A percentile compares a stretch with the other conserved stretches of the same genome.
Evolutionary conservation across 2,888 invertebrate genomes (phyloP).

Genomic region (Meganola albula): DNA sequence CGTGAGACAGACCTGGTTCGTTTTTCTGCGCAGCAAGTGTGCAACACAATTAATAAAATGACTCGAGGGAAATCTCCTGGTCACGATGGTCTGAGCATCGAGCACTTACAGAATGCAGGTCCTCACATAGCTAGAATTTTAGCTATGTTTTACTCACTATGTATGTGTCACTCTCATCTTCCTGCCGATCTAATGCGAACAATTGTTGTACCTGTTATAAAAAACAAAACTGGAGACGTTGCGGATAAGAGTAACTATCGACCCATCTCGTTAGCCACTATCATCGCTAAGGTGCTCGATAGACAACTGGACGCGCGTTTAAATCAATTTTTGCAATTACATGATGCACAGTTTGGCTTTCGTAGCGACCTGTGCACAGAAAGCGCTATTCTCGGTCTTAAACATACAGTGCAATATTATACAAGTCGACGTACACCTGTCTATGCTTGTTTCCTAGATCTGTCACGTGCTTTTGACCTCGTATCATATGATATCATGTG

Average conservation of each 20-base stretch:
- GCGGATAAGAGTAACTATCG: constrained; percentile 1
- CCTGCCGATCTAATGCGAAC: no score
- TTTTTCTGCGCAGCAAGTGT: no score
- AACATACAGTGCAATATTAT: constrained; percentile 2
- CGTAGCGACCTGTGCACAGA: constrained; percentile 2
- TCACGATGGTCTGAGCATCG: no score
- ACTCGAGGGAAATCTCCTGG: no score
- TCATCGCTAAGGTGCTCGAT: constrained; percentile 2
- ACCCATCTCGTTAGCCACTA: constrained; percentile 2
- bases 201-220: no score
- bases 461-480: constrained; percentile 2
- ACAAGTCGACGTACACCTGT: not conserved
- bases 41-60: no score
- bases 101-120: no score
- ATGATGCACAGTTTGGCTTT: constrained; percentile 3
- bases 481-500: not conserved
- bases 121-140: no score
- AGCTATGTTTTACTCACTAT: no score
- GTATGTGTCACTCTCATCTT: no score
- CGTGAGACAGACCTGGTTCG: no score
- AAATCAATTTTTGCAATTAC: not conserved
- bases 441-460: constrained; percentile 1
- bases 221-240: constrained; percentile 1
- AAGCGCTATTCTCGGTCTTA: constrained; percentile 1
- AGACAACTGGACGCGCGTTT: constrained; percentile 1